Conservation (phyloP, 2,888 invertebrate species). For the Ophion ellenae region DNA sequence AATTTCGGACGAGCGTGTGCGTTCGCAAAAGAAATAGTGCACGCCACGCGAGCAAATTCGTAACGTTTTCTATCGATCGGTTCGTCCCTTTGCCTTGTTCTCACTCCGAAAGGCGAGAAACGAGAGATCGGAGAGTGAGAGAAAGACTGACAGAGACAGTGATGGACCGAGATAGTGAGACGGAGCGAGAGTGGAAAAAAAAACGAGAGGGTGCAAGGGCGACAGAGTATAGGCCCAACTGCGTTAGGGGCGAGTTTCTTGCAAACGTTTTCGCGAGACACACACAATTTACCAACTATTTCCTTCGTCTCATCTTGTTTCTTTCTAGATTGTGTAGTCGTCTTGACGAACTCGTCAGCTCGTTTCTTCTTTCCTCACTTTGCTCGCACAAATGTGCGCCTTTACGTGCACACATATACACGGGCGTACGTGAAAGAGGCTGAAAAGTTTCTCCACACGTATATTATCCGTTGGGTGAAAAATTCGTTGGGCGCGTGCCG, state of each 20-base stretch:
- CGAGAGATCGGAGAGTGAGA: neutral
- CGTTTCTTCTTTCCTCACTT: conserved; percentile 51
- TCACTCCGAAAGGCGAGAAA: conserved; percentile 46
- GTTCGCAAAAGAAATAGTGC: neutral
- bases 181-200: neutral
- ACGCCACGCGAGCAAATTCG: conserved; percentile 37
- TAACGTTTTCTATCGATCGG: conserved; percentile 57
- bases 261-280: conserved; percentile 40
- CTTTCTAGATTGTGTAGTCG: conserved; percentile 31
- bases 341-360: conserved; percentile 56
- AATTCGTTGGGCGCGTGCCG: conserved; percentile 80
- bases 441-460: conserved; percentile 66
- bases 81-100: conserved; percentile 38
- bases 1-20: neutral
- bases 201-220: neutral
- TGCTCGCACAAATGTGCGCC: neutral
- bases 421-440: conserved; percentile 50
- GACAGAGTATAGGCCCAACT: conserved; percentile 10
- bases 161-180: too few relatives aligned
- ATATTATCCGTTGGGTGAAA: conserved; percentile 77
- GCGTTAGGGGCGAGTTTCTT: conserved; percentile 47
- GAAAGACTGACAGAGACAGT: neutral
- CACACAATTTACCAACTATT: conserved; percentile 39
- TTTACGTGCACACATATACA: neutral
- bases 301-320: conserved; percentile 46